phyloP scores from a whole-genome alignment of 2,888 invertebrate genomes.

The Chrysina gloriosa region DNA sequence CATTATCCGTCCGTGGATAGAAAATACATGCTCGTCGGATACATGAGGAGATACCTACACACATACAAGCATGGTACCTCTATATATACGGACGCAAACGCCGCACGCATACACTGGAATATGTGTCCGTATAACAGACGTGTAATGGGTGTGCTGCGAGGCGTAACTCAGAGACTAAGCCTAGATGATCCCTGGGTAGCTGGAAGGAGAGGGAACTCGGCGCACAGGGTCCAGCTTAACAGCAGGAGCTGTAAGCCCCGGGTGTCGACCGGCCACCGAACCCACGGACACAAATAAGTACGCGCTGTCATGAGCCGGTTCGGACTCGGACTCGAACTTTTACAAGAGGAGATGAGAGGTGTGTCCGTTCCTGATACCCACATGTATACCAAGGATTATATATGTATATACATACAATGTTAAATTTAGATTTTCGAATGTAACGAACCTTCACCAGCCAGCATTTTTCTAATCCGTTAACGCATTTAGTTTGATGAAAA shows the following conservation, averaged over 20 bases:
- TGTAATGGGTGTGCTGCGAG: constrained; percentile 45
- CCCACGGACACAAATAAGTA: constrained; percentile 59
- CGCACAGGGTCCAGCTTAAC: constrained; percentile 45
- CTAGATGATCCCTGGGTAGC: constrained; percentile 45
- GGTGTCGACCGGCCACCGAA: constrained; percentile 63
- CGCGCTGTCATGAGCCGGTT: constrained; percentile 46
- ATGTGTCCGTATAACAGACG: constrained; percentile 41
- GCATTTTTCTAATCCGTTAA: no score
- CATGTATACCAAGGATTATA: constrained; percentile 15
- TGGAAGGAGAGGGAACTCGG: constrained; percentile 41
- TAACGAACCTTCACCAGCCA: neutral
- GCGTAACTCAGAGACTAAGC: constrained; percentile 45
- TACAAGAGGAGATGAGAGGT: constrained; percentile 44
- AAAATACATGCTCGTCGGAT: constrained; percentile 23
- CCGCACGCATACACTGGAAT: constrained; percentile 16
- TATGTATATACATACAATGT: no score
- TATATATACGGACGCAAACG: neutral
- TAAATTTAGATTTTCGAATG: constrained; percentile 13
- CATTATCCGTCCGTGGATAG: constrained; percentile 4
- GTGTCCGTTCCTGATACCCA: constrained; percentile 44
- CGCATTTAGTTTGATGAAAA: no score
- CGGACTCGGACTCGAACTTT: constrained; percentile 42
- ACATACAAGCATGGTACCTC: neutral
- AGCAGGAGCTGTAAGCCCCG: constrained; percentile 52
- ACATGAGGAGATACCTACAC: constrained; percentile 8